Evolutionary conservation across 2,113 vertebrate species (phyloP), one percentile per base, ranked within the genome.

Genomic region (Benitochromis conjunctus): DNA sequence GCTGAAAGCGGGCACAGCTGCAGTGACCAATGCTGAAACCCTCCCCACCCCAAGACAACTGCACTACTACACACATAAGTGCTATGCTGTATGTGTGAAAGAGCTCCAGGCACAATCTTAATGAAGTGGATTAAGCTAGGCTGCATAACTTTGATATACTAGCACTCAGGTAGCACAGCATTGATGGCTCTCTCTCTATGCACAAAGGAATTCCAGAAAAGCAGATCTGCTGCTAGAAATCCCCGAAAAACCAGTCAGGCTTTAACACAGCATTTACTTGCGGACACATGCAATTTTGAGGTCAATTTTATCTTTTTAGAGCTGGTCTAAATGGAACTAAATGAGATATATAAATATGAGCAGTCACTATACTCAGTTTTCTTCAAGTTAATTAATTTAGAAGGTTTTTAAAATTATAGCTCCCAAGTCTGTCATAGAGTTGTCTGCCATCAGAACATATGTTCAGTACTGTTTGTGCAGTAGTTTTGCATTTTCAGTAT

Each of bases 1-100:
- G 91, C 94, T 96, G 54, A 80, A 95, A 96, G 86, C 18, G 6
- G 91, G 91, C 97, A 98, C 98, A 99, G 98, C 97, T 99, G 98
- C 95, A 96, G 86, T 82, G 86, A 86, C 82, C 94, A 94, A 94
- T 92, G 88, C 95, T 66, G 89, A 87, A 84, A 74, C 81, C 92
- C 94, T 95, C 94, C 86, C 71, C 58, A 21, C 46, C 9, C 91
- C 54, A 53, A 76, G 97, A 97, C 98, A 99, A 98, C 97, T 98
- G 98, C 93, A 96, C 89, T 5, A 2, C 4, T 51, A 80, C 91
- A 91, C 88, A 96, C 94, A 99, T 97, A 99, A 97, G 94, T 91
- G 94, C 81, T 31, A 92, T 94, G 96, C 97, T 98, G 97, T 98
- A 95, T 90, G 69, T 53, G 26, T 81, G 69, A 93, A 94, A 92